Conservation (phyloP, 35 echinoderm and acorn worm species). For the Acanthaster planci region DNA sequence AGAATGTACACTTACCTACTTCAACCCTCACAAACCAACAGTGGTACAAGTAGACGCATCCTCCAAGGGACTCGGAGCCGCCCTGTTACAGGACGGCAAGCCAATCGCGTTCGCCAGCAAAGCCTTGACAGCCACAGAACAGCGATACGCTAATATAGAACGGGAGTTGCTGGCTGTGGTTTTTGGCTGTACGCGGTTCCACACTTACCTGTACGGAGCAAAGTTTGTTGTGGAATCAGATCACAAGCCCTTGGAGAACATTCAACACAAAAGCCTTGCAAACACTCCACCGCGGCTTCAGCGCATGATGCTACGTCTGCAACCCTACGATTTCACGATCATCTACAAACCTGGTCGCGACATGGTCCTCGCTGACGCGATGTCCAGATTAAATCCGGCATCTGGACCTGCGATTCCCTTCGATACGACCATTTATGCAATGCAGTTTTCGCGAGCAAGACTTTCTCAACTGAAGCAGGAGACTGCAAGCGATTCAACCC, state of each 20-base stretch:
- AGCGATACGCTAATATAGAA: no score
- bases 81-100: slow-evolving; percentile 29
- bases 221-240: slow-evolving; percentile 44
- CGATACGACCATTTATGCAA: not conserved
- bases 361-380: slow-evolving; percentile 43
- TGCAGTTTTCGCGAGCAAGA: not conserved
- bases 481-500: no score
- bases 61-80: slow-evolving; percentile 34
- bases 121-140: slow-evolving; percentile 42
- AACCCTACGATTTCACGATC: slow-evolving; percentile 45
- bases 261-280: slow-evolving; percentile 32
- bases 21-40: slow-evolving; percentile 35
- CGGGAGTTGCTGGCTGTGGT: slow-evolving; percentile 44
- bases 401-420: not conserved
- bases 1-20: no score
- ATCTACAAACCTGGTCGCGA: slow-evolving; percentile 54
- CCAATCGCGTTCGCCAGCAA: slow-evolving; percentile 33
- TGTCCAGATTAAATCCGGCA: slow-evolving; percentile 17
- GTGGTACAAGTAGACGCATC: slow-evolving; percentile 54
- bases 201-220: slow-evolving; percentile 30
- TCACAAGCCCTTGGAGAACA: slow-evolving; percentile 51
- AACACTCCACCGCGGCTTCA: slow-evolving; percentile 32
- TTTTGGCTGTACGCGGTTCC: slow-evolving; percentile 54
- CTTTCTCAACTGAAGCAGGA: no score
- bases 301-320: slow-evolving; percentile 45